Evolutionary conservation across 2,888 invertebrate species (phyloP), one percentile per base, ranked within the genome.

Genomic region (Marasmarcha lunaedactyla): DNA sequence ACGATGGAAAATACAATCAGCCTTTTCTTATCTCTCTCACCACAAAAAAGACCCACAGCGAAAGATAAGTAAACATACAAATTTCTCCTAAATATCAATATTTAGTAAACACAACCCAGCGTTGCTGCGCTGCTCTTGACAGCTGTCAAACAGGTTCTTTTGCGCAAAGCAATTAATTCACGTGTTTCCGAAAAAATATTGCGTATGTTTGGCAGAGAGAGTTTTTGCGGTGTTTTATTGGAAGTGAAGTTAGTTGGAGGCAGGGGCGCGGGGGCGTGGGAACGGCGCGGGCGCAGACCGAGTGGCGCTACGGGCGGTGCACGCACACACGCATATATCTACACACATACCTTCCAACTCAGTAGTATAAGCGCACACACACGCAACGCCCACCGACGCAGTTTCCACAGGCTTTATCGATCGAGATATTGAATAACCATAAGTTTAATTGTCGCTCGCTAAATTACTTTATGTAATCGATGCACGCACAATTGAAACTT

Each of bases 291-390:
- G 48, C 57, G 53, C 70, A 81, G 81, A 81, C 81, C 57, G 70
- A 63, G 56, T 67, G 81, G 73, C 81, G 81, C 79, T 76, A 71
- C 62, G 53, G 68, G 70, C 70, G 57, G 54, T 63, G 57, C 51
- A 43, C 49, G 35, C 60, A 59, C 61, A 63, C 57, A 63, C 65
- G 52, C 49, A 36, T 37, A 33, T 45, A 37, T 46, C 20, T 36
- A 26, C 26, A 15, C 39, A 20, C 26, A 15, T 35, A 20, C 11
- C 5, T 6, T 26, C 12, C 30, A 37, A 27, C 14, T 13, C 20
- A 20, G 20, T 7, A 3, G 20, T 7, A 20, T n/a, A n/a, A n/a
- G 9, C 25, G 9, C 25, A 9, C 25, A 25, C 25, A 25, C 25
- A 25, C 9, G 25, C 25, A 25, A 25, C 25, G 9, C 25, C n/a